Base-by-base conservation (phyloP, 2,888 invertebrate species). In the Limenitis camilla region DNA sequence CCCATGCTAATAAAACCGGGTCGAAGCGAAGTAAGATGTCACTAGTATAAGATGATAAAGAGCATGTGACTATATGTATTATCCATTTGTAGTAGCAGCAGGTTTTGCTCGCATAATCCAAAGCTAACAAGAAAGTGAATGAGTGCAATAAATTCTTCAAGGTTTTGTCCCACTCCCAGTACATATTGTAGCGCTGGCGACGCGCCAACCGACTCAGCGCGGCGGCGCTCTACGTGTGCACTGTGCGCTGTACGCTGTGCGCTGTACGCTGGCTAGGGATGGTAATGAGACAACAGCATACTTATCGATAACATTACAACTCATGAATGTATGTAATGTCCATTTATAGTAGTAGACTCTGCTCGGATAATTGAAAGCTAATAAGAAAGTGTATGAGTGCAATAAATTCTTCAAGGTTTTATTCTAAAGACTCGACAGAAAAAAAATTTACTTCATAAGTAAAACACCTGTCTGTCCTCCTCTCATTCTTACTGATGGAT, bases 131-230 rank as follows among this genome's bases (percentile, higher is more conserved):
- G 46, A 53, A 40, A 49, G 44, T 52, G 53, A 52, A 59, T 56
- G 56, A 53, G 46, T 48, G 40, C 47, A 53, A 59, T 57, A 53
- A 59, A 59, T 49, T 49, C 51, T 40, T 57, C 48, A 50, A 57
- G 46, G 52, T 52, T 56, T 53, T 54, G 48, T 46, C 54, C 54
- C 48, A 53, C 45, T 43, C 54, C 54, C 48, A 53, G 51, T 57
- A 51, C 43, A 46, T 56, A 59, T 53, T 53, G 55, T 56, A 53
- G 57, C 42, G 53, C 55, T 64, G 65, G 65, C 64, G 41, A 19
- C 29, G 11, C 47, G 64, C 65, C 64, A 65, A 64, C 44, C 48
- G 59, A 63, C 56, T 65, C 65, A 63, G 65, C 65, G 47, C 56
- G 53, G 56, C 61, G 54, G 52, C 53, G 61, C 58, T 58, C 56